Evolutionary conservation across 2,888 invertebrate species (phyloP).

Genomic region (Caenorhabditis japonica): DNA sequence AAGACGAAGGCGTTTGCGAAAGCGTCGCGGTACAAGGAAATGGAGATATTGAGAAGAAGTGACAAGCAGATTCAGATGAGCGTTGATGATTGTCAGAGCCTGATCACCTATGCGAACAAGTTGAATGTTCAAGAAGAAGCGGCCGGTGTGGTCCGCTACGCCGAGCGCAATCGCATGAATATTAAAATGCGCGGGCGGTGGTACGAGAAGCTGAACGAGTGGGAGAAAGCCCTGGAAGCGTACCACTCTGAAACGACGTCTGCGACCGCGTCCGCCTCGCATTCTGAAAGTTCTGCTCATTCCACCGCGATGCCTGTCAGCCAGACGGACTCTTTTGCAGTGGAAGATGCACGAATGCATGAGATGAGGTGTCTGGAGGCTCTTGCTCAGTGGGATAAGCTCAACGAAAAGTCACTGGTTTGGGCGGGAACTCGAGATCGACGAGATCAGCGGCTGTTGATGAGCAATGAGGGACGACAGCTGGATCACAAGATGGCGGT

Average conservation of each 20-base stretch:
- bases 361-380: slow-evolving; percentile 97
- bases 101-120: slow-evolving; percentile 89
- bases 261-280: slow-evolving; percentile 7
- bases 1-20: slow-evolving; percentile 89
- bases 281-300: neutral
- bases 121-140: slow-evolving; percentile 98
- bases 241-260: slow-evolving; percentile 83
- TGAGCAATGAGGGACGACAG: slow-evolving; percentile 20
- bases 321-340: neutral
- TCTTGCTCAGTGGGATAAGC: slow-evolving; percentile 89
- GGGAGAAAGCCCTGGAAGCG: slow-evolving; percentile 93
- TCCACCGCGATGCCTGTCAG: too few relatives aligned
- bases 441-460: slow-evolving; percentile 4
- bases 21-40: slow-evolving; percentile 85
- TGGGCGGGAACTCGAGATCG: slow-evolving; percentile 18
- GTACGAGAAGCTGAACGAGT: slow-evolving; percentile 99
- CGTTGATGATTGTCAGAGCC: slow-evolving; percentile 55
- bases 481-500: slow-evolving; percentile 83
- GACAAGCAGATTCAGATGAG: slow-evolving; percentile 19
- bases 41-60: slow-evolving; percentile 58
- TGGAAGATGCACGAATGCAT: slow-evolving; percentile 84
- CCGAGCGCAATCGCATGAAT: slow-evolving; percentile 78
- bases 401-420: slow-evolving; percentile 55
- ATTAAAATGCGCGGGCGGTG: slow-evolving; percentile 85
- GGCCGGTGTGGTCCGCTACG: slow-evolving; percentile 89